phyloP scores from a whole-genome alignment of 1,140 invertebrate genomes.

The Temnothorax longispinosus region DNA sequence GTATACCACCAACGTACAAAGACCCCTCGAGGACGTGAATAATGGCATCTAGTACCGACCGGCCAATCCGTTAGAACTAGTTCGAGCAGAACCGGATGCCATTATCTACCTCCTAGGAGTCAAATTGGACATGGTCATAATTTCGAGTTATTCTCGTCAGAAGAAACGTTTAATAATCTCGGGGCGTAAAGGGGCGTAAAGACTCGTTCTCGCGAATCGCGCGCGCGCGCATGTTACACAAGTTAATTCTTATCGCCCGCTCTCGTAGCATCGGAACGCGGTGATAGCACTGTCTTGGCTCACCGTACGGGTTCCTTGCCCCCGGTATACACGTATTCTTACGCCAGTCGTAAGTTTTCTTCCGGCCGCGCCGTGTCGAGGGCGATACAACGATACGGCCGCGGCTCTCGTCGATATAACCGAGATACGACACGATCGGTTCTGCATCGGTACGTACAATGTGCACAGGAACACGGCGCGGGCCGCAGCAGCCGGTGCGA shows the following conservation, averaged over 20 bases:
- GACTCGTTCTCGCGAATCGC: not conserved
- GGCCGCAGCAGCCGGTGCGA: conserved; percentile 2
- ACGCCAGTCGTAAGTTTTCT: conserved; percentile 62
- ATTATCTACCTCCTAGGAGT: conserved; percentile 41
- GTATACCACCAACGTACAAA: conserved; percentile 9
- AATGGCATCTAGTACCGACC: conserved; percentile 17
- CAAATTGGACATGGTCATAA: conserved; percentile 36
- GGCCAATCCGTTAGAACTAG: conserved; percentile 44
- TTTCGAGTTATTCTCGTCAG: conserved; percentile 45
- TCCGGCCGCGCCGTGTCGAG: conserved; percentile 26
- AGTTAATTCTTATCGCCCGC: conserved; percentile 40
- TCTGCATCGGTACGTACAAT: conserved; percentile 63
- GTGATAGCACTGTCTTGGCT: conserved; percentile 39
- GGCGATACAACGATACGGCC: conserved; percentile 46
- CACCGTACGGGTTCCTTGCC: conserved; percentile 64
- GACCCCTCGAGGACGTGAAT: conserved; percentile 39
- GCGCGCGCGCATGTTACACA: not conserved
- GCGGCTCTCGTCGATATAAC: conserved; percentile 62
- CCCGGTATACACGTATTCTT: conserved; percentile 41
- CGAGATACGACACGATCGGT: conserved; percentile 70
- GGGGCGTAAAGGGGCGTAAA: not conserved
- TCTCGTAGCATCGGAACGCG: conserved; percentile 6
- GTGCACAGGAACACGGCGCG: conserved; percentile 23
- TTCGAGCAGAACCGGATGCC: conserved; percentile 47
- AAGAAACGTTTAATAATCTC: conserved; percentile 45